These are phyloP conservation scores for Apistogramma diplotaenia DNA, from an alignment of 2,113 vertebrate genomes.

Conservation along the genomic window DNA sequence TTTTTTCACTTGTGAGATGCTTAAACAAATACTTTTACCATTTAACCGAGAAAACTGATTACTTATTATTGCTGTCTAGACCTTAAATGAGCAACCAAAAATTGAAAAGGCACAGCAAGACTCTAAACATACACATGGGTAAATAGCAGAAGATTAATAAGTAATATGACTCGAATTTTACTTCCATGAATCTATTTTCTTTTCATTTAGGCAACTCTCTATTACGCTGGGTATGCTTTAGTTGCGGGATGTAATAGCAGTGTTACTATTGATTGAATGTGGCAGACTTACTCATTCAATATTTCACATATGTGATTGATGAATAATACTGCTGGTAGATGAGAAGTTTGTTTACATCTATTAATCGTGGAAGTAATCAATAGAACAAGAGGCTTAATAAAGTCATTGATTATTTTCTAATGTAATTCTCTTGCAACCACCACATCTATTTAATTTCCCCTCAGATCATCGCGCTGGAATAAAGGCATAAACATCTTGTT, in stretches of 20 bases:
- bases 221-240: not conserved
- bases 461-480: not conserved
- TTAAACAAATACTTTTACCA: not conserved
- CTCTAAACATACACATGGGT: not conserved
- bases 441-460: not conserved
- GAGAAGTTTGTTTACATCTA: slow-evolving; percentile 15
- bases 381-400: slow-evolving; percentile 45
- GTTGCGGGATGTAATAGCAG: not conserved
- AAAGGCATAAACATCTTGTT: not conserved
- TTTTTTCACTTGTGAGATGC: not conserved
- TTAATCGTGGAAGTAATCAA: slow-evolving; percentile 43
- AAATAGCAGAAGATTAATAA: not conserved
- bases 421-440: not conserved
- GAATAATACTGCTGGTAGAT: not conserved
- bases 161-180: not conserved
- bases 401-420: slow-evolving; percentile 31
- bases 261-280: slow-evolving; percentile 13
- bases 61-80: not conserved
- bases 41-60: not conserved
- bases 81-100: not conserved
- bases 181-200: not conserved
- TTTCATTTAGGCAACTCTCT: not conserved
- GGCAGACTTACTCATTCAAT: not conserved
- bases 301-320: not conserved
- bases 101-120: not conserved